Conservation (phyloP, 2,113 vertebrate species). For the Dasyornis broadbenti region DNA sequence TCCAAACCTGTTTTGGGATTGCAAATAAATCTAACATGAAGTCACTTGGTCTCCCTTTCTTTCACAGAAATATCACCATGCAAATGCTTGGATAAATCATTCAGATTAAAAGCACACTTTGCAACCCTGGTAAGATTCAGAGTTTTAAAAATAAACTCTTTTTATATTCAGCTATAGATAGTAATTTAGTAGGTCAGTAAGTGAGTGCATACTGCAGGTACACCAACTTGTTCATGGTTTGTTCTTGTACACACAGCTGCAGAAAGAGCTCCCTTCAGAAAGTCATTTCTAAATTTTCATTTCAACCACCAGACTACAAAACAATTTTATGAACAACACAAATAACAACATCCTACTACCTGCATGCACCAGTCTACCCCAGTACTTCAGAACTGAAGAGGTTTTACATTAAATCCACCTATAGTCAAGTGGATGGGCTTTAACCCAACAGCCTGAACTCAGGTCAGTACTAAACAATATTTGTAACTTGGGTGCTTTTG, state of each 20-base stretch:
- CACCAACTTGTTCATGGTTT: accelerated
- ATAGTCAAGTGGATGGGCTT: not conserved
- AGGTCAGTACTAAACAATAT: not conserved
- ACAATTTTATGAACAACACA: not conserved
- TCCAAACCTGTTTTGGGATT: not conserved
- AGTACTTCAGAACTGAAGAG: not conserved
- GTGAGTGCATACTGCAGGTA: not conserved
- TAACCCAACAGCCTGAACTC: not conserved
- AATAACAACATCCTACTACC: not conserved
- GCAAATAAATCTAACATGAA: not conserved
- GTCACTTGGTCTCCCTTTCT: not conserved
- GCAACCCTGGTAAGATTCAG: not conserved
- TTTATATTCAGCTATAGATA: not conserved
- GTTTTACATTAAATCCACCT: not conserved
- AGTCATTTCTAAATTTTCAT: not conserved
- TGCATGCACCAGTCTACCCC: not conserved
- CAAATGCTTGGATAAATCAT: not conserved
- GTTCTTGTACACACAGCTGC: not conserved
- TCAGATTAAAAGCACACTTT: not conserved
- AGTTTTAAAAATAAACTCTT: not conserved
- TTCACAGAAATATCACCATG: not conserved
- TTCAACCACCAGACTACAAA: not conserved
- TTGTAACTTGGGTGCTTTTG: not conserved
- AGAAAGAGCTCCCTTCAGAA: not conserved
- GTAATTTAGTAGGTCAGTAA: not conserved